Percentiles rank a stretch among this genome's conserved stretches.
These are phyloP conservation scores for Alectoris magna DNA, from an alignment of 2,797 vertebrate genomes.

Conservation along the genomic window DNA sequence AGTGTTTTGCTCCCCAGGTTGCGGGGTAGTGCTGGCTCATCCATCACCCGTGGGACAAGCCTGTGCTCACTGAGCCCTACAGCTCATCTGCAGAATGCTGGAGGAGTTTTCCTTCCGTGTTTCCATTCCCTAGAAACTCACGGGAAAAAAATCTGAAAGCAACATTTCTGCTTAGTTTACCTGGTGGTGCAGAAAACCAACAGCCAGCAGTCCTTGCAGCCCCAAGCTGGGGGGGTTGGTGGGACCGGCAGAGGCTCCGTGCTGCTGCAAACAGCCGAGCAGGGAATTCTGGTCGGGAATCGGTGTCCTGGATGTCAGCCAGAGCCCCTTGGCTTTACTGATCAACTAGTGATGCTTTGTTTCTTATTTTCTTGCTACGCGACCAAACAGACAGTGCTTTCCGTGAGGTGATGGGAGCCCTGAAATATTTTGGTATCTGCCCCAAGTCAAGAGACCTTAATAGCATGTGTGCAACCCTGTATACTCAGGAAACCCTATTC, in stretches of 20 bases:
- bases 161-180: background rate
- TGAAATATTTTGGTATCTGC: background rate
- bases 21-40: background rate
- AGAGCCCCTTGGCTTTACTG: background rate
- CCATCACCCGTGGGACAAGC: accelerated
- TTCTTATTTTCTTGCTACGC: background rate
- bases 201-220: background rate
- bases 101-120: background rate
- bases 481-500: background rate
- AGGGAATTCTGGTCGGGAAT: background rate
- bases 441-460: background rate
- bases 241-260: accelerated
- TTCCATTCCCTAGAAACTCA: background rate
- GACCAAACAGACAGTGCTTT: background rate
- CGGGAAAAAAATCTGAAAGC: background rate
- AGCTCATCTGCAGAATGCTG: background rate
- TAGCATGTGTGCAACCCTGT: accelerated
- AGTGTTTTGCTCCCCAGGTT: background rate
- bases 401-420: background rate
- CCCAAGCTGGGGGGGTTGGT: accelerated
- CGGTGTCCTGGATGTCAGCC: background rate
- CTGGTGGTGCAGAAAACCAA: background rate
- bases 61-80: accelerated
- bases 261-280: background rate
- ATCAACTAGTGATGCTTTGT: background rate